Conservation (phyloP, 2,797 vertebrate species). For the Astyanax mexicanus region DNA sequence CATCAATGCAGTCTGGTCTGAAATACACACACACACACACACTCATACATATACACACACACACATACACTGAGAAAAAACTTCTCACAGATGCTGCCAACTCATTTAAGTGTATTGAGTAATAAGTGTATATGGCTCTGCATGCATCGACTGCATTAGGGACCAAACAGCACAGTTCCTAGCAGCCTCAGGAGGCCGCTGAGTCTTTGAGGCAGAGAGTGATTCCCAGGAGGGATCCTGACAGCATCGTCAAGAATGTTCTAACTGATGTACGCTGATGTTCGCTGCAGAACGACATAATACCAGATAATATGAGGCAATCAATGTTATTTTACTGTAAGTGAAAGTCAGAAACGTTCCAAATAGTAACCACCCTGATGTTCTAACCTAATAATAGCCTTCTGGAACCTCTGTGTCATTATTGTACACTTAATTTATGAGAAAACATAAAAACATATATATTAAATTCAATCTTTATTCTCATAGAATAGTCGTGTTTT, state of each 20-base stretch:
- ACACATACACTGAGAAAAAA: background rate
- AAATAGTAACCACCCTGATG: background rate
- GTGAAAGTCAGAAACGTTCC: background rate
- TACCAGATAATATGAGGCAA: background rate
- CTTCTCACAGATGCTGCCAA: conserved; percentile 23
- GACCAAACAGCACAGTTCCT: background rate
- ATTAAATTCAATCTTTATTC: background rate
- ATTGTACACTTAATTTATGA: background rate
- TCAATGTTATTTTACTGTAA: background rate
- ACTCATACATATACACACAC: background rate
- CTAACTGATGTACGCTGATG: background rate
- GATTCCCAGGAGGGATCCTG: background rate
- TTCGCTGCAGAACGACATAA: background rate
- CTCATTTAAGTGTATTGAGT: background rate
- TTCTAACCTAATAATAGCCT: background rate
- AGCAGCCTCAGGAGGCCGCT: background rate
- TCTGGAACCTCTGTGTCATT: too few relatives aligned
- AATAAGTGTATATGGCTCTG: background rate
- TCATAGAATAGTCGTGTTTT: too few relatives aligned
- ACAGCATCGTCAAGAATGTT: conserved; percentile 1
- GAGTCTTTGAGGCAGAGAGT: background rate
- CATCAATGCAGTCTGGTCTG: background rate
- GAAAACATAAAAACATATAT: background rate
- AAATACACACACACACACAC: background rate
- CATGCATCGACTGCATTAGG: background rate